Conservation (phyloP, 2,113 vertebrate species). For the Microcebus murinus region DNA sequence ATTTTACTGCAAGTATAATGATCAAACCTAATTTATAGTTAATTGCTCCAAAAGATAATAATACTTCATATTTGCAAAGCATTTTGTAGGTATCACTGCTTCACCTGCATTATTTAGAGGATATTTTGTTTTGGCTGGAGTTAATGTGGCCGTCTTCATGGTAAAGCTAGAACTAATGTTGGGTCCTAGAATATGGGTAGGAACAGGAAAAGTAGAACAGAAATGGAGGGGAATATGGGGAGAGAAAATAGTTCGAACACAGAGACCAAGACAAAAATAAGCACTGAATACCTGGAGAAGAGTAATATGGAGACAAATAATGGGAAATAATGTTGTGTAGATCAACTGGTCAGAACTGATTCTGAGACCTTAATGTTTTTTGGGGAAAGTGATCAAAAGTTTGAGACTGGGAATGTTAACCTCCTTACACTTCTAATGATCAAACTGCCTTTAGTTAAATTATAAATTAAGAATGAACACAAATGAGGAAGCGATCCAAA, state of each 20-base stretch:
- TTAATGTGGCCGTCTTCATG: neutral
- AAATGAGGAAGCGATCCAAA: neutral
- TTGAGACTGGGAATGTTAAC: neutral
- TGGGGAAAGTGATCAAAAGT: neutral
- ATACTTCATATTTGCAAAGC: neutral
- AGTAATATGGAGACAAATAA: neutral
- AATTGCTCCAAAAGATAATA: neutral
- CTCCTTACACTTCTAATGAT: neutral
- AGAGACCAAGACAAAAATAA: neutral
- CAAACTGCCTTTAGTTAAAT: neutral
- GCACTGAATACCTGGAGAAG: neutral
- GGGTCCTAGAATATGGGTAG: neutral
- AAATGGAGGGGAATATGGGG: neutral
- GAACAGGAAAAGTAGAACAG: neutral
- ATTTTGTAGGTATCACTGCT: neutral
- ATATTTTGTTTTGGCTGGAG: neutral
- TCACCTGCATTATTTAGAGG: neutral
- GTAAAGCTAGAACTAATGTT: neutral
- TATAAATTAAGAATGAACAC: slow-evolving; percentile 24
- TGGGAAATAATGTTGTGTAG: neutral
- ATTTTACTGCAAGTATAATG: slow-evolving; percentile 19
- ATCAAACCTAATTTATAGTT: neutral
- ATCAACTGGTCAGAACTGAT: neutral
- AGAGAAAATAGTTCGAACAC: neutral
- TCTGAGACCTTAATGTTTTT: neutral